A percentile compares a stretch with the other conserved stretches of the same genome.
Conservation (phyloP, 2,797 vertebrate species). For the Danio kyathit region DNA sequence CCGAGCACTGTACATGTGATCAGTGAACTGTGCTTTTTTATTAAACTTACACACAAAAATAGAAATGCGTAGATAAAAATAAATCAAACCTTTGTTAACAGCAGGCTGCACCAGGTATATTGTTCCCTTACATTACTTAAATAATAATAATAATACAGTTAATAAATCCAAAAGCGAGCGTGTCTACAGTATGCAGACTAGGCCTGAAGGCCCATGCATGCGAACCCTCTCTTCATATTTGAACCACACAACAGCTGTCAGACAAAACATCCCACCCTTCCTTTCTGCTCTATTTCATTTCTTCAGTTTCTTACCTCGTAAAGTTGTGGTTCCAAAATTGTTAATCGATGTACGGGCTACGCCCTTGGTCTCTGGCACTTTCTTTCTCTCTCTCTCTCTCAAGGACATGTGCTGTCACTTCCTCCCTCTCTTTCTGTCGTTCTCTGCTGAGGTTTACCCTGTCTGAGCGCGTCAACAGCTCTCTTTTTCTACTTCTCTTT, state of each 20-base stretch:
- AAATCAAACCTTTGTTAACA: not conserved
- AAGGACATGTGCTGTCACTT: slow-evolving; percentile 51
- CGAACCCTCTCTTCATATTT: not conserved
- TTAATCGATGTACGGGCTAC: slow-evolving; percentile 47
- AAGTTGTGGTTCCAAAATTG: slow-evolving; percentile 35
- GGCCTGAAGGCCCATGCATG: not conserved
- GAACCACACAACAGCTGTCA: not conserved
- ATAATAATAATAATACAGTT: not conserved
- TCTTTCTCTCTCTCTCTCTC: slow-evolving; percentile 23
- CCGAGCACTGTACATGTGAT: too few relatives aligned
- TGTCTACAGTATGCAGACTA: not conserved
- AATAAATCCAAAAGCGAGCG: not conserved
- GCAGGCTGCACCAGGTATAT: not conserved
- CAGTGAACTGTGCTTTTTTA: too few relatives aligned
- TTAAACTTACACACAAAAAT: too few relatives aligned
- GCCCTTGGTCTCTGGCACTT: slow-evolving; percentile 50
- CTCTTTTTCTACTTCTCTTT: slow-evolving; percentile 47
- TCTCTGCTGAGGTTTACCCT: slow-evolving; percentile 54
- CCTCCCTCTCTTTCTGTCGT: slow-evolving; percentile 53
- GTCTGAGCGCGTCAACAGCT: not conserved
- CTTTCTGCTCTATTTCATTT: not conserved
- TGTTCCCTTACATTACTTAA: not conserved
- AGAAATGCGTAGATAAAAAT: too few relatives aligned
- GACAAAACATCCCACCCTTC: slow-evolving; percentile 9
- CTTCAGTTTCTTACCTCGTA: slow-evolving; percentile 61